Evolutionary conservation across 2,797 vertebrate species (phyloP).

Genomic region (Tadarida brasiliensis): DNA sequence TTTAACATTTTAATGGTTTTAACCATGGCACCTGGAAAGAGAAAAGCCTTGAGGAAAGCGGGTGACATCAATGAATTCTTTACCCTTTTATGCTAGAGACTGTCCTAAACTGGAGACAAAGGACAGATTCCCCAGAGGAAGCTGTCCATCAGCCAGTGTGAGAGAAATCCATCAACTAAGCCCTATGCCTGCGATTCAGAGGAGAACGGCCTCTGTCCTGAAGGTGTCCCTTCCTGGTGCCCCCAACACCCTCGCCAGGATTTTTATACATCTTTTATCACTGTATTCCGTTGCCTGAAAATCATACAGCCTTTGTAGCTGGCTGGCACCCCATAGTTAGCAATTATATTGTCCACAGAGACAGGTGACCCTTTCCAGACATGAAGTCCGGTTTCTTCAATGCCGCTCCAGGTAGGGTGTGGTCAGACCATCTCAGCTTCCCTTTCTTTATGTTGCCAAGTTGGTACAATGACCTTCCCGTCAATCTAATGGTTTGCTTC

Average conservation of each 20-base stretch:
- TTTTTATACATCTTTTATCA: background rate
- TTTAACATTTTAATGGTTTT: conserved; percentile 47
- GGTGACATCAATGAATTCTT: background rate
- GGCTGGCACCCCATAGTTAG: background rate
- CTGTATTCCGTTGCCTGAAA: background rate
- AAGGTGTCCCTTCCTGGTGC: background rate
- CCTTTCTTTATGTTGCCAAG: background rate
- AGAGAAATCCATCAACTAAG: background rate
- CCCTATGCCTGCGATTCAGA: no score
- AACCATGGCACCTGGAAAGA: background rate
- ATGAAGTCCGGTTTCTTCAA: background rate
- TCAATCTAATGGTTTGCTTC: background rate
- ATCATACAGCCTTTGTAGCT: background rate
- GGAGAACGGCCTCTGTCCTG: background rate
- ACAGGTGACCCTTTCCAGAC: background rate
- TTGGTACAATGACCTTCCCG: background rate
- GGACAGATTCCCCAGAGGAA: background rate
- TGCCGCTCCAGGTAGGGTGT: background rate
- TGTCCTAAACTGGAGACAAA: background rate
- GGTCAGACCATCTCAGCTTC: background rate
- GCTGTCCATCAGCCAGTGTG: background rate
- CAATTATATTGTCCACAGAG: background rate
- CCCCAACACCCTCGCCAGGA: rapidly evolving
- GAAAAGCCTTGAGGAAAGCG: background rate
- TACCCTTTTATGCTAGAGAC: background rate